Conservation (phyloP, 2,113 vertebrate species). For the Excalfactoria chinensis region DNA sequence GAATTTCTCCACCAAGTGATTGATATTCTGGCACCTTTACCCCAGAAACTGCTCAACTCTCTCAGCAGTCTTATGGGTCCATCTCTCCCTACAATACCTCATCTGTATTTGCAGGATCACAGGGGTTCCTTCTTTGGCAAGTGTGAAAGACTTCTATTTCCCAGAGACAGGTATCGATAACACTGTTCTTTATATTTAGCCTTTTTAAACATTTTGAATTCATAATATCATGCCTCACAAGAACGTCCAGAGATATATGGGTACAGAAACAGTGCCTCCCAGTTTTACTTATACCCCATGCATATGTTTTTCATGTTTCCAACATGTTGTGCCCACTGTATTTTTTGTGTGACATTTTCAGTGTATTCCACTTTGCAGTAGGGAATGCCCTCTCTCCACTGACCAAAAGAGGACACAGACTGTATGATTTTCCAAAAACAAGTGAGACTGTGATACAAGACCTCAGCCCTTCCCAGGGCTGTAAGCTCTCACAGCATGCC, state of each 20-base stretch:
- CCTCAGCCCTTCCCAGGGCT: neutral
- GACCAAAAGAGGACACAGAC: neutral
- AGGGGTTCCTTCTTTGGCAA: neutral
- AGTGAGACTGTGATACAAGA: neutral
- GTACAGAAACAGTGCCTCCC: neutral
- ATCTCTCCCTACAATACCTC: neutral
- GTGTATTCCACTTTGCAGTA: neutral
- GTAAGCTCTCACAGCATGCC: neutral
- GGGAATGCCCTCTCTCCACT: neutral
- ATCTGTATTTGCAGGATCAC: neutral
- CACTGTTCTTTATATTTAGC: neutral
- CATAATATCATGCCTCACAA: neutral
- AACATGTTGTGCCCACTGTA: accelerated
- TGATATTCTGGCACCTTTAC: neutral
- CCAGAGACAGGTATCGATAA: accelerated
- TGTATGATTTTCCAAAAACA: neutral
- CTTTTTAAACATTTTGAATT: neutral
- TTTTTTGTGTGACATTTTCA: neutral
- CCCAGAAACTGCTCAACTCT: neutral
- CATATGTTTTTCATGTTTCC: neutral
- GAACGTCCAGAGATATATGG: neutral
- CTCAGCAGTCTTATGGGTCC: neutral
- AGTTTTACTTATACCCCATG: neutral
- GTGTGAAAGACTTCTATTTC: neutral
- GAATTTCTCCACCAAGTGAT: neutral